Conservation (phyloP, 2,888 invertebrate species). For the Drosophila antonietae region DNA sequence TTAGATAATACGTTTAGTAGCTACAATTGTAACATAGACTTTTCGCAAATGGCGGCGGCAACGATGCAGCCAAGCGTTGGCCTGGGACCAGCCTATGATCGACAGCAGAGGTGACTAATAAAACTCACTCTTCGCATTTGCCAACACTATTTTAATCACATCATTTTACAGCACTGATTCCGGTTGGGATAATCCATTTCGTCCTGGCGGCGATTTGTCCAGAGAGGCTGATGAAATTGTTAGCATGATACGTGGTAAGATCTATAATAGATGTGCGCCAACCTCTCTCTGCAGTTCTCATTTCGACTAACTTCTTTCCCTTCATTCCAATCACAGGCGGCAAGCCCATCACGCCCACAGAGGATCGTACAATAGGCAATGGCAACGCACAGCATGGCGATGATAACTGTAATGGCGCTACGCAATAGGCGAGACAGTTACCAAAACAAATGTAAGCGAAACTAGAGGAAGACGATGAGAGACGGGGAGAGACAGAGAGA, state of each 20-base stretch:
- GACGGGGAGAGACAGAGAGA: not conserved
- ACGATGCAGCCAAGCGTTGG: constrained; percentile 63
- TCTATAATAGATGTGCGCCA: not conserved
- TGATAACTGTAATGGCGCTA: constrained; percentile 75
- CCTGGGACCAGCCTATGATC: constrained; percentile 80
- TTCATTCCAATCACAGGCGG: constrained; percentile 73
- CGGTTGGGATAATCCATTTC: constrained; percentile 98
- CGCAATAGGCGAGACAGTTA: constrained; percentile 77
- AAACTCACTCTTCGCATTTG: not conserved
- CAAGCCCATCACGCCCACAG: constrained; percentile 85
- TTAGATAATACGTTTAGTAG: constrained; percentile 81
- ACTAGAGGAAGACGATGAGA: no score
- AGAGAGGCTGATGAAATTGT: constrained; percentile 96
- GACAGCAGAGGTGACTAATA: constrained; percentile 83
- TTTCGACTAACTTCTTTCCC: not conserved
- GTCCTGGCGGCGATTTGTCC: constrained; percentile 97
- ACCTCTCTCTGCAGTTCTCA: not conserved
- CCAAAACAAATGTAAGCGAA: constrained; percentile 83
- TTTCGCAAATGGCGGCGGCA: constrained; percentile 81
- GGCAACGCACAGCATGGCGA: constrained; percentile 83
- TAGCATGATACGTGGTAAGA: constrained; percentile 92
- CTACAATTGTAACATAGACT: constrained; percentile 82
- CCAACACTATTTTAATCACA: not conserved
- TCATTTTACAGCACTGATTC: constrained; percentile 92
- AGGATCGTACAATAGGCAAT: constrained; percentile 83